Evolutionary conservation across 2,797 vertebrate genomes (phyloP).

Genomic region (Tokudaia tokunoshimensis): DNA sequence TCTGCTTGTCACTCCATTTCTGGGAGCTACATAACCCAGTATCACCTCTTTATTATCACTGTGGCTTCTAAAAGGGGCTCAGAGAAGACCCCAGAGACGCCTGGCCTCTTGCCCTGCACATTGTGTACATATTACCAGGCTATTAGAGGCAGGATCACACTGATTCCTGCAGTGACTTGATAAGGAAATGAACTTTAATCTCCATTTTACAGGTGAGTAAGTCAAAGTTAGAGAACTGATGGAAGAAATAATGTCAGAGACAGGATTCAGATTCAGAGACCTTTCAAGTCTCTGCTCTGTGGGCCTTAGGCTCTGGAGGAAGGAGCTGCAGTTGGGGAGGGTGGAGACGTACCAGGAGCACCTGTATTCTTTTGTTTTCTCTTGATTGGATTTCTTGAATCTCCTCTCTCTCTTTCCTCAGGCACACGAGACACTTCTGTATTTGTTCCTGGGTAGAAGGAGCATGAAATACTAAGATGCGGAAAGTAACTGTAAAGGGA

Average conservation of each 20-base stretch:
- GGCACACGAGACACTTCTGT: conserved; percentile 75
- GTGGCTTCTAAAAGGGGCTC: not conserved
- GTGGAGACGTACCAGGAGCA: conserved; percentile 76
- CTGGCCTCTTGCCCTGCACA: no score
- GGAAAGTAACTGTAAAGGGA: not conserved
- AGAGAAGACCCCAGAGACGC: not conserved
- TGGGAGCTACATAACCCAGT: not conserved
- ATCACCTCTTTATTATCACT: not conserved
- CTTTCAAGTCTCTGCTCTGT: not conserved
- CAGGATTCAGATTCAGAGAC: not conserved
- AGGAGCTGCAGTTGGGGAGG: fast-evolving
- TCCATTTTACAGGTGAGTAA: conserved; percentile 41
- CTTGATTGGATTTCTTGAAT: conserved; percentile 74
- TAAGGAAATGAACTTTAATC: not conserved
- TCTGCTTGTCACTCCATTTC: not conserved
- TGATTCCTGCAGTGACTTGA: not conserved
- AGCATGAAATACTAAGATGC: not conserved
- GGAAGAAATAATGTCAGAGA: not conserved
- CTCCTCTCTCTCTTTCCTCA: conserved; percentile 77
- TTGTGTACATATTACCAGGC: fast-evolving
- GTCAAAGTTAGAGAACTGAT: not conserved
- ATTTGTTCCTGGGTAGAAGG: conserved; percentile 80
- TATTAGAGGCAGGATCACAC: not conserved
- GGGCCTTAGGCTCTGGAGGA: fast-evolving
- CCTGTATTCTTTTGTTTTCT: conserved; percentile 78